Conservation (phyloP, 2,113 vertebrate species). For the Vidua macroura region DNA sequence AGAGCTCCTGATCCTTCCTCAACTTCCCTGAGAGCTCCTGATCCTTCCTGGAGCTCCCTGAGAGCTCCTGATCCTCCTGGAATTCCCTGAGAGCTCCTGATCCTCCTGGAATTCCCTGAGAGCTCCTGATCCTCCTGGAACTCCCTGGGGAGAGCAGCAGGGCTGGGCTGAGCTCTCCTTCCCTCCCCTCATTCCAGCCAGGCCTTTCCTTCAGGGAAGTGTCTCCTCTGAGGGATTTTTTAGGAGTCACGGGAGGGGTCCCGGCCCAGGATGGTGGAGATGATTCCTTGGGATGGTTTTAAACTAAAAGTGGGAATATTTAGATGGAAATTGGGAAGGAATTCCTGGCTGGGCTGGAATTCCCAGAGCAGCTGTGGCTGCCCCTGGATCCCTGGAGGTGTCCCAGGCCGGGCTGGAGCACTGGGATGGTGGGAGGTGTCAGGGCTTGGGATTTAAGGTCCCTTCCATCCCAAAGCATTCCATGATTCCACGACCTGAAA, state of each 20-base stretch:
- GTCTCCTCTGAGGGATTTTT: neutral
- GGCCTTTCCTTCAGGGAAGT: neutral
- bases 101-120: too few species aligned
- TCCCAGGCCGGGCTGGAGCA: neutral
- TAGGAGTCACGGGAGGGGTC: neutral
- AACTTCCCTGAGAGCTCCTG: neutral
- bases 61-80: too few species aligned
- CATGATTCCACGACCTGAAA: fast-evolving
- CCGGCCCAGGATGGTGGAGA: fast-evolving
- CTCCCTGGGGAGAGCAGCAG: neutral
- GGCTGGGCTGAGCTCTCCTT: neutral
- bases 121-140: neutral
- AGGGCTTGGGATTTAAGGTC: neutral
- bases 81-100: too few species aligned
- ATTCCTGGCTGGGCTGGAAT: neutral
- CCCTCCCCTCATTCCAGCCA: neutral
- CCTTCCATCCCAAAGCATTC: neutral
- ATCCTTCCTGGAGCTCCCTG: too few species aligned
- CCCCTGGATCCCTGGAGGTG: neutral
- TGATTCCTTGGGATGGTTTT: neutral
- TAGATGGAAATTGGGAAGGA: neutral
- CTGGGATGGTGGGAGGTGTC: neutral
- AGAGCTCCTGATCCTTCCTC: neutral
- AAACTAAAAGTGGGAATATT: too few species aligned
- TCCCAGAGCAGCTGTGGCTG: neutral